These are phyloP conservation scores for Nomada ruficornis DNA, from an alignment of 2,888 invertebrate species.

Conservation along the genomic window DNA sequence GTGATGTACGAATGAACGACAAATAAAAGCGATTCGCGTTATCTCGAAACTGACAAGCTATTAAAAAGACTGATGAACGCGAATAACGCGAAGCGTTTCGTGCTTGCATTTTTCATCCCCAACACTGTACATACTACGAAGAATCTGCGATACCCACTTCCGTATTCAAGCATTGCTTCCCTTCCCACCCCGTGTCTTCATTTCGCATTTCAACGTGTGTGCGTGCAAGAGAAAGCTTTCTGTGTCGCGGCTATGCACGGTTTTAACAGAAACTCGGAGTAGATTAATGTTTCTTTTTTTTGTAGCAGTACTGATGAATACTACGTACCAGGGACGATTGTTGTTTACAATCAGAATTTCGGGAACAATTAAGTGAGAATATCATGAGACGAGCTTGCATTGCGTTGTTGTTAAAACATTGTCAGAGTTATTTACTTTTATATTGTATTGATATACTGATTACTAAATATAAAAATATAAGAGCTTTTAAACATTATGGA, in stretches of 20 bases:
- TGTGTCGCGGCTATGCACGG: neutral
- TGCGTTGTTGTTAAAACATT: neutral
- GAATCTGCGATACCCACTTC: slow-evolving; percentile 22
- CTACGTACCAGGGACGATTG: too few relatives aligned
- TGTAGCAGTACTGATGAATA: too few relatives aligned
- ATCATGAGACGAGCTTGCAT: neutral
- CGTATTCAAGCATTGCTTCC: slow-evolving; percentile 11
- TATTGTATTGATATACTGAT: too few relatives aligned
- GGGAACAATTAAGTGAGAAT: neutral
- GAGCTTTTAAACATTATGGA: too few relatives aligned
- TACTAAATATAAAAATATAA: too few relatives aligned
- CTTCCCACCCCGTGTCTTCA: neutral
- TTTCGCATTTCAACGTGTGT: slow-evolving; percentile 16
- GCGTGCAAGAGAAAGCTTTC: neutral
- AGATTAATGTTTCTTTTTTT: neutral
- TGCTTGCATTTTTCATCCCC: slow-evolving; percentile 37
- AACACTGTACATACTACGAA: neutral
- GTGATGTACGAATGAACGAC: neutral
- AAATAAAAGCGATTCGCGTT: slow-evolving; percentile 42
- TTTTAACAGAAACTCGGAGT: neutral
- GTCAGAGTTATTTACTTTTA: neutral
- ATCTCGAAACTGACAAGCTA: slow-evolving; percentile 46
- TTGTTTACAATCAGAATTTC: too few relatives aligned
- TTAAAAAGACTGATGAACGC: slow-evolving; percentile 52
- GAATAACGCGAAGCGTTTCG: slow-evolving; percentile 43